Evolutionary conservation across 2,797 vertebrate genomes (phyloP), one percentile per base, ranked within the genome.

Genomic region (Hozukius guyotensis): DNA sequence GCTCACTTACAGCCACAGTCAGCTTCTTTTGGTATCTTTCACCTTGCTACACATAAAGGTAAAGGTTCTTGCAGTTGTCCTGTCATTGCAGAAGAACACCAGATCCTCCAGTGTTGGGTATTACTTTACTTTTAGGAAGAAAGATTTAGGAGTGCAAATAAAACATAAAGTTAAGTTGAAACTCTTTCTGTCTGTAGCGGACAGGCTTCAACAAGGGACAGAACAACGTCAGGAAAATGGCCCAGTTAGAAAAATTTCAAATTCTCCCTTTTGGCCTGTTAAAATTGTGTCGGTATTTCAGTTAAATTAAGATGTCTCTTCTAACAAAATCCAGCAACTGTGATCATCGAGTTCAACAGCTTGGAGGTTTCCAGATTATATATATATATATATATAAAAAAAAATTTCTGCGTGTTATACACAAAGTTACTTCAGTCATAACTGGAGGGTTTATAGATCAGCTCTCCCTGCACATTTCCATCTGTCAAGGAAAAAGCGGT

Each of bases 401-500:
- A n/a, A n/a, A n/a, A n/a, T 46, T 46, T 29, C 55, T 24, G 7
- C 13, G 25, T 65, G 68, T 78, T 79, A 55, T 24, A 81, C 64
- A 77, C 46, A 75, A 85, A 85, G 81, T 83, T 77, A 77, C 75
- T 73, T 79, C 67, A 82, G 49, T 83, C 75, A 80, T 84, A 80
- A 84, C 84, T 87, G 65, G 1, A 77, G 75, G 77, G 67, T 82
- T 87, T 85, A 75, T 72, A 74, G 78, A 87, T 83, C 69, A 65
- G 61, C 75, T 84, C 75, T 82, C 31, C 22, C 42, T 72, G 68
- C 81, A 76, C 81, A 75, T 82, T 78, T 84, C 75, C 78, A 77
- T 84, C 85, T 84, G 81, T 88, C 88, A 87, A 13, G 65, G 12
- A 79, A 80, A 83, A 77, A 75, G 66, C 82, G 83, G 34, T 42